Evolutionary conservation across 2,797 vertebrate genomes (phyloP), one percentile per base, ranked within the genome.

Genomic region (Macroramphosus scolopax): DNA sequence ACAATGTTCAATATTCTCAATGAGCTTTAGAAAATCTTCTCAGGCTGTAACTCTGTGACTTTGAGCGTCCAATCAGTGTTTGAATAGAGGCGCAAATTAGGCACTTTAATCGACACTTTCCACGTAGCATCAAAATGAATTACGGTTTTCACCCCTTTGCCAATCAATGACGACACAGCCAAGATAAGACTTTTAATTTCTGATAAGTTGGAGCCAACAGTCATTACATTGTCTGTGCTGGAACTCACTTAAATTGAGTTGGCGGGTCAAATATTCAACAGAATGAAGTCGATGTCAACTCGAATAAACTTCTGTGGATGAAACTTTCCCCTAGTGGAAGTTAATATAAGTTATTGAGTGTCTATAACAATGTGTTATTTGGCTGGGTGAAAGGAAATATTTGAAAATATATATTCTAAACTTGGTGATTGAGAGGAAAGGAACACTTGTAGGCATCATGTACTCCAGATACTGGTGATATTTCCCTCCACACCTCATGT

Each of bases 161-260:
- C 60, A 71, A 80, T 68, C 57, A 71, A 28, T 31, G 30, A 56
- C 62, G 74, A 78, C 61, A 72, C 68, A 63, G 59, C 38, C 11
- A 41, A 64, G 81, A 85, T 87, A 83, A 82, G 62, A 64, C 46
- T 75, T 81, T 73, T 72, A 48, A 85, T 87, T 85, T 81, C 41
- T 77, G 77, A 85, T 78, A 75, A 75, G 57, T 51, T 54, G 36
- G 47, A 68, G 48, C 38, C 20, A 40, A 63, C 64, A 68, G 34
- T 75, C 36, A 38, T 61, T 15, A 54, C 55, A 82, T 81, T 82
- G 74, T 81, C 65, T 63, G 58, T 26, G 34, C 51, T 49, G 38
- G 18, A 15, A 62, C 53, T 73, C 63, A 47, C 43, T 55, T 26
- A 78, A 80, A 71, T 76, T 42, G 64, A 75, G 73, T 70, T 53